Conservation (phyloP, 2,797 vertebrate species). For the Phataginus tetradactyla region DNA sequence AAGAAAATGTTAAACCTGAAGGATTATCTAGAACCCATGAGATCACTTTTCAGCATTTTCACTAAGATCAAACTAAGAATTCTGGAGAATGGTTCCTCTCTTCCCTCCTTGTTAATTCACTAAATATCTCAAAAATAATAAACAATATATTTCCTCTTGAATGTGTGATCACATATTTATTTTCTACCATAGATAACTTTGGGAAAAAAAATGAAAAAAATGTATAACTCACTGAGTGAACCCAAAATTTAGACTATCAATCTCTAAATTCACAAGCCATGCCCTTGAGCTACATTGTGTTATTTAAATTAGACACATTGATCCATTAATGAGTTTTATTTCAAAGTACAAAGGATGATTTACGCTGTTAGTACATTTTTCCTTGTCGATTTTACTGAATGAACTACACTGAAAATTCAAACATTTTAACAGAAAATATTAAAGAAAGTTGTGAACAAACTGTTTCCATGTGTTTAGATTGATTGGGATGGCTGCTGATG, state of each 20-base stretch:
- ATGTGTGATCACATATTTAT: background rate
- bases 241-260: background rate
- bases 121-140: background rate
- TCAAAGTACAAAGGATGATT: constrained; percentile 78
- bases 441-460: constrained; percentile 60
- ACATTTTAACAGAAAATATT: constrained; percentile 42
- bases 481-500: background rate
- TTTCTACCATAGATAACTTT: background rate
- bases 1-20: background rate
- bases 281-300: background rate
- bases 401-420: constrained; percentile 56
- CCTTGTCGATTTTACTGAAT: constrained; percentile 15
- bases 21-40: background rate
- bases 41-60: background rate
- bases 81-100: background rate
- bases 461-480: background rate
- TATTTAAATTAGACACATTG: background rate
- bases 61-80: background rate
- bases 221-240: background rate
- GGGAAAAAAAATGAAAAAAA: background rate
- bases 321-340: constrained; percentile 9
- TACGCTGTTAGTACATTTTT: constrained; percentile 11
- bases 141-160: background rate
- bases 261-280: background rate
- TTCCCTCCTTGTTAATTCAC: background rate